These are phyloP conservation scores for Alectura lathami DNA, from an alignment of 2,113 vertebrate species.

Conservation along the genomic window DNA sequence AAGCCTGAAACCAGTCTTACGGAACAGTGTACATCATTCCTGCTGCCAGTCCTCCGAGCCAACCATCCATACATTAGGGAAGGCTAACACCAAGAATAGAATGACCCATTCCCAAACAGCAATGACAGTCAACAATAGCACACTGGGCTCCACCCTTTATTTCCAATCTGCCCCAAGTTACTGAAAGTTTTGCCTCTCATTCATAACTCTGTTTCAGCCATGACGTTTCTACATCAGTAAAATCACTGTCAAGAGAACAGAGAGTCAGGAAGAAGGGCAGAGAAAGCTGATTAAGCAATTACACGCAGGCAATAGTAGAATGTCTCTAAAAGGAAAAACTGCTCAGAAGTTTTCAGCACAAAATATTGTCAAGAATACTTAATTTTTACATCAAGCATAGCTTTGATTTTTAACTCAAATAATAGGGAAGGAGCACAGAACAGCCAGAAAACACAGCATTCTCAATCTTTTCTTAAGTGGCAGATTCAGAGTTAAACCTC, in stretches of 20 bases:
- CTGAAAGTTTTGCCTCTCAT: neutral
- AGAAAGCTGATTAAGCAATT: neutral
- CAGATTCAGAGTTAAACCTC: neutral
- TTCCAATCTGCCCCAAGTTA: neutral
- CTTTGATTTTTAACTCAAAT: neutral
- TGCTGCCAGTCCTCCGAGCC: neutral
- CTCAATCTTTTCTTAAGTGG: neutral
- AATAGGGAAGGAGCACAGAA: neutral
- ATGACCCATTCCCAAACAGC: neutral
- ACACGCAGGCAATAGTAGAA: rapidly evolving
- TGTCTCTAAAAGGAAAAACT: neutral
- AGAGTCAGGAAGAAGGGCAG: neutral
- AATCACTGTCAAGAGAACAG: neutral
- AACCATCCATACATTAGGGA: rapidly evolving
- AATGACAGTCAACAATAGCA: rapidly evolving
- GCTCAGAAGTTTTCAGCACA: neutral
- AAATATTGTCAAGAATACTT: neutral
- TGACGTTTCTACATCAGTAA: neutral
- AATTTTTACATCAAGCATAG: neutral
- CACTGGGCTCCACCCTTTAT: neutral
- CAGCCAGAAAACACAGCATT: neutral
- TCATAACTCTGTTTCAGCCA: neutral
- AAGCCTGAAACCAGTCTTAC: neutral
- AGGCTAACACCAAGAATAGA: neutral
- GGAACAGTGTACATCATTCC: rapidly evolving